Percentiles rank a stretch among this genome's conserved stretches.
phyloP scores from a whole-genome alignment of 2,797 vertebrate genomes.

The Gambusia yucatana region DNA sequence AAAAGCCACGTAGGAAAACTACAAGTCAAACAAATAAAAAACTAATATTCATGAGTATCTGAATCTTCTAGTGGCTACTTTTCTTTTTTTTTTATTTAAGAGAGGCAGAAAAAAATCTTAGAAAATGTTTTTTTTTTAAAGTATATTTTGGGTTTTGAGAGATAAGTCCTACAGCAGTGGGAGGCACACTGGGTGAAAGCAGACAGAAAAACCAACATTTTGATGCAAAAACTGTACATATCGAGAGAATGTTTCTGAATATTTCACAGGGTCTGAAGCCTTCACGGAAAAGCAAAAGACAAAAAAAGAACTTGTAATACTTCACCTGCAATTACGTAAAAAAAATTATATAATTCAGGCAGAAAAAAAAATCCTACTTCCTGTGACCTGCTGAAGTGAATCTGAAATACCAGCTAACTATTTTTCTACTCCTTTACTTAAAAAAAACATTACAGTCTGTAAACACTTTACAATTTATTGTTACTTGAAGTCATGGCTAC shows the following conservation, averaged over 20 bases:
- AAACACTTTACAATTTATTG: neutral
- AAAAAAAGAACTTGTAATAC: neutral
- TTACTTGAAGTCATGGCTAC: neutral
- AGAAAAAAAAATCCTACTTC: neutral
- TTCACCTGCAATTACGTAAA: neutral
- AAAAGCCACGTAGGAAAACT: neutral
- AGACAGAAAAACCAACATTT: neutral
- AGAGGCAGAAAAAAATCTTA: neutral
- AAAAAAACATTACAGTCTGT: neutral
- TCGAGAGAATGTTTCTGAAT: neutral
- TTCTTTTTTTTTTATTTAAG: neutral
- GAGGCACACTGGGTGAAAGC: neutral
- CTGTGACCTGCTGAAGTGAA: neutral
- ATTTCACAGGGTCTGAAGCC: neutral
- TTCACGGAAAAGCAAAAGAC: neutral
- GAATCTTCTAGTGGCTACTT: neutral
- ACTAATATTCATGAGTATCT: neutral
- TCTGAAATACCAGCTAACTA: neutral
- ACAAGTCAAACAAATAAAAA: neutral
- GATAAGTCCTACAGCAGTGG: neutral
- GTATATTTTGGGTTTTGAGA: neutral
- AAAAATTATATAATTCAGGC: neutral
- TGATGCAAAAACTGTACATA: neutral
- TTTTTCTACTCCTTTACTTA: neutral
- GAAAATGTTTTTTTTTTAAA: neutral